These are phyloP conservation scores for Chlorops oryzae DNA, from an alignment of 1,140 invertebrate genomes.

Conservation along the genomic window DNA sequence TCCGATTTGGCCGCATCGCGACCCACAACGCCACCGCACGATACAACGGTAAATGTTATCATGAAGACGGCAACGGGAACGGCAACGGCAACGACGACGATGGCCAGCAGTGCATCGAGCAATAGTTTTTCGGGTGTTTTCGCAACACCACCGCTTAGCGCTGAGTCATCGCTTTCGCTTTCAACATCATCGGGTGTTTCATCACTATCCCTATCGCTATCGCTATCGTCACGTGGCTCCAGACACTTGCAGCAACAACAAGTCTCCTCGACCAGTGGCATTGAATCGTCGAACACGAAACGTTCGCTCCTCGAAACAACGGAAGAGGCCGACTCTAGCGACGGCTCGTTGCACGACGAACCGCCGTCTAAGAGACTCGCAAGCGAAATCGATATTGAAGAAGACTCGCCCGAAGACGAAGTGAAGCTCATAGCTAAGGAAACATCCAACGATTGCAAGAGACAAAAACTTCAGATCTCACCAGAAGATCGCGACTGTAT, in stretches of 20 bases:
- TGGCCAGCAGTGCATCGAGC: constrained; percentile 11
- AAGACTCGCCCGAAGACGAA: constrained; percentile 26
- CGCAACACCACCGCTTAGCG: constrained; percentile 36
- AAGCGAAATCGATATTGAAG: constrained; percentile 31
- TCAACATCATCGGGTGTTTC: constrained; percentile 14
- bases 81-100: constrained; percentile 12
- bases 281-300: constrained; percentile 19
- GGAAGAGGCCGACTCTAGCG: constrained; percentile 38
- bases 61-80: neutral
- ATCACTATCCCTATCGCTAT: constrained; percentile 4
- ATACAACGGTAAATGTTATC: constrained; percentile 17
- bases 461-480: constrained; percentile 6
- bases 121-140: constrained; percentile 42
- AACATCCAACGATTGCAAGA: constrained; percentile 17
- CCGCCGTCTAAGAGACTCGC: constrained; percentile 31
- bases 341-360: constrained; percentile 33
- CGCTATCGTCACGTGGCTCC: constrained; percentile 20
- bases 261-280: constrained; percentile 39
- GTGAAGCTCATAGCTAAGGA: constrained; percentile 16
- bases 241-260: constrained; percentile 43
- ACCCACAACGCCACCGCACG: constrained; percentile 14
- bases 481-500: constrained; percentile 46
- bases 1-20: constrained; percentile 13
- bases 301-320: constrained; percentile 22
- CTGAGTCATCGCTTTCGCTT: constrained; percentile 34